Conservation (phyloP, 2,797 vertebrate genomes). For the Corythornis leucogaster region DNA sequence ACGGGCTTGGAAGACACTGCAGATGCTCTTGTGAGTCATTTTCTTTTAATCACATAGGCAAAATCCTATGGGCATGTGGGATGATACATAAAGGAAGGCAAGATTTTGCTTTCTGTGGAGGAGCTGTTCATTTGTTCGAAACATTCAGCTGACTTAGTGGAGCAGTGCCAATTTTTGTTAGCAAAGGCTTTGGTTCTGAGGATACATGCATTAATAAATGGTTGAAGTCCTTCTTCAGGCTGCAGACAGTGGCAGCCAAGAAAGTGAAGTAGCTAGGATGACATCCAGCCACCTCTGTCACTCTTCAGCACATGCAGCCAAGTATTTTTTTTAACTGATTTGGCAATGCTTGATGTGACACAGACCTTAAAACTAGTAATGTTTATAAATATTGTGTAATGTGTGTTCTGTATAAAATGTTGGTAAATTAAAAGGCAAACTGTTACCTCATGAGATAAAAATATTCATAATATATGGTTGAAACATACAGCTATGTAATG, state of each 20-base stretch:
- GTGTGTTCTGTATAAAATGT: background rate
- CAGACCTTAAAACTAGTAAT: background rate
- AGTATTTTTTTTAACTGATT: background rate
- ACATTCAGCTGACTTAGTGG: slow-evolving; percentile 45
- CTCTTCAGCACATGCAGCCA: background rate
- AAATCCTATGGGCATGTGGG: slow-evolving; percentile 37
- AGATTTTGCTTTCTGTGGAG: slow-evolving; percentile 44
- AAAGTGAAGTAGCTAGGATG: background rate
- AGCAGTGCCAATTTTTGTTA: slow-evolving; percentile 22
- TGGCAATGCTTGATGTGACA: background rate
- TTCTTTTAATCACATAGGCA: slow-evolving; percentile 20
- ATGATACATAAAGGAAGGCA: slow-evolving; percentile 46
- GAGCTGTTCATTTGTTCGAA: slow-evolving; percentile 48
- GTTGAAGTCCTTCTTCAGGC: background rate
- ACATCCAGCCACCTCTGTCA: background rate
- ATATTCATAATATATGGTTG: background rate
- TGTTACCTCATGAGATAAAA: background rate
- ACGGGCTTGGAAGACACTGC: background rate
- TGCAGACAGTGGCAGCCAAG: background rate
- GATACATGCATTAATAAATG: background rate
- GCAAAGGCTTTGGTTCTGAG: background rate
- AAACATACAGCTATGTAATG: background rate
- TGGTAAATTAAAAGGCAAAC: background rate
- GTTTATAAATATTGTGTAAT: background rate
- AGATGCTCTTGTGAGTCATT: slow-evolving; percentile 33